Conservation (phyloP, 2,888 invertebrate genomes). For the Drosophila affinis region DNA sequence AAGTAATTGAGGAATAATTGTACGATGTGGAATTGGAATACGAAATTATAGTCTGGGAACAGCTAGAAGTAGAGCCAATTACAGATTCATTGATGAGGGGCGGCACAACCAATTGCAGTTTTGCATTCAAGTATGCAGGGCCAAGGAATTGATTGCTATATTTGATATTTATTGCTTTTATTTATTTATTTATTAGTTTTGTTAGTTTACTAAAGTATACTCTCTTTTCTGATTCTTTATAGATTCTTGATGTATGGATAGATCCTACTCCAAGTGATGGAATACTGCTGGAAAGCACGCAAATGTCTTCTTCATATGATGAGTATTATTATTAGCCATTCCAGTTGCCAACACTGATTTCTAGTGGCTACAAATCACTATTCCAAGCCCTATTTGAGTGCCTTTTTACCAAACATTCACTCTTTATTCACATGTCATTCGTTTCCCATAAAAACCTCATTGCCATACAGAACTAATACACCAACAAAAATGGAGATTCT, state of each 20-base stretch:
- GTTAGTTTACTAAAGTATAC: no score
- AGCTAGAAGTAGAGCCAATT: no score
- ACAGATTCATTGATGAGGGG: no score
- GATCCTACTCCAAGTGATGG: no score
- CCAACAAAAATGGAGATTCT: neutral
- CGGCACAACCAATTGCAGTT: no score
- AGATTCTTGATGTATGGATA: no score
- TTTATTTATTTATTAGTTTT: no score
- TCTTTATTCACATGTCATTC: neutral
- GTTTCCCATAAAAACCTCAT: neutral
- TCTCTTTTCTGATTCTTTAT: no score
- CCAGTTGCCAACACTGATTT: neutral
- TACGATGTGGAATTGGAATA: neutral
- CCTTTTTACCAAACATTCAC: neutral
- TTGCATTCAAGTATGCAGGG: no score
- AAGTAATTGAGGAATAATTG: neutral
- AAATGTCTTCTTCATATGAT: neutral
- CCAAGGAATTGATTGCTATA: neutral
- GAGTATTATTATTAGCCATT: neutral
- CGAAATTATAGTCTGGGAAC: no score
- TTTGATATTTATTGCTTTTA: no score
- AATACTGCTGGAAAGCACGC: neutral
- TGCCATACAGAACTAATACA: conserved; percentile 10
- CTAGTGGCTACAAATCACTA: neutral
- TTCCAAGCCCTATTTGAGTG: neutral